Conservation (phyloP, 2,888 invertebrate species). For the Dynastes hyllus region DNA sequence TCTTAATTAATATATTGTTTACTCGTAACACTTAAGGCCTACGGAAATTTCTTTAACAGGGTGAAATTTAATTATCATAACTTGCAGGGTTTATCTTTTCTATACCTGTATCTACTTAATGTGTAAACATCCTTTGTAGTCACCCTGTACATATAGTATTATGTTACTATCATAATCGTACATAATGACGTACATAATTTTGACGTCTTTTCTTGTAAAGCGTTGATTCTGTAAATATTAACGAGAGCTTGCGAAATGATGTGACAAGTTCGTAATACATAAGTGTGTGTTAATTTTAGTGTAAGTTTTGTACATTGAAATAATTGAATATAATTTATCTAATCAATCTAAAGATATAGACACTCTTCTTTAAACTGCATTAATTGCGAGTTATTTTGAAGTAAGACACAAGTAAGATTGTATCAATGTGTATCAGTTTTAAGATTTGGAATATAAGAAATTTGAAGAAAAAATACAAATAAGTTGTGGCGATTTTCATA, state of each 20-base stretch:
- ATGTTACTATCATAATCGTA: slow-evolving; percentile 16
- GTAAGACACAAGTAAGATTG: no score
- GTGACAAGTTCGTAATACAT: neutral
- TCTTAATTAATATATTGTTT: slow-evolving; percentile 1
- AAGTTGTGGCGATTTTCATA: no score
- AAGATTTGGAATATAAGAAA: no score
- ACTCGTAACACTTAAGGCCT: slow-evolving; percentile 45
- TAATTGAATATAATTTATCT: neutral
- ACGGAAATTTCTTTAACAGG: slow-evolving; percentile 41
- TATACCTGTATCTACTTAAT: slow-evolving; percentile 29
- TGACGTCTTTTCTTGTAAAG: neutral
- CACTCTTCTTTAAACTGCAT: neutral
- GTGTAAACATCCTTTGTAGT: neutral
- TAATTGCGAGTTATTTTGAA: no score
- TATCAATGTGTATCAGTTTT: no score
- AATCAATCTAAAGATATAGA: neutral
- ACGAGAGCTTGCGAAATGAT: neutral
- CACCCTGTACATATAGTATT: slow-evolving; percentile 42
- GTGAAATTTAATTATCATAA: slow-evolving; percentile 36
- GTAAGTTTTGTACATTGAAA: neutral
- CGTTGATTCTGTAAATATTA: neutral
- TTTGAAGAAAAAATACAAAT: no score
- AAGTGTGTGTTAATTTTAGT: slow-evolving; percentile 5
- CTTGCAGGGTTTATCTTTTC: slow-evolving; percentile 27
- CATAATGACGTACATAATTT: neutral